Evolutionary conservation across 2,113 vertebrate genomes (phyloP).

Genomic region (Corynorhinus townsendii): DNA sequence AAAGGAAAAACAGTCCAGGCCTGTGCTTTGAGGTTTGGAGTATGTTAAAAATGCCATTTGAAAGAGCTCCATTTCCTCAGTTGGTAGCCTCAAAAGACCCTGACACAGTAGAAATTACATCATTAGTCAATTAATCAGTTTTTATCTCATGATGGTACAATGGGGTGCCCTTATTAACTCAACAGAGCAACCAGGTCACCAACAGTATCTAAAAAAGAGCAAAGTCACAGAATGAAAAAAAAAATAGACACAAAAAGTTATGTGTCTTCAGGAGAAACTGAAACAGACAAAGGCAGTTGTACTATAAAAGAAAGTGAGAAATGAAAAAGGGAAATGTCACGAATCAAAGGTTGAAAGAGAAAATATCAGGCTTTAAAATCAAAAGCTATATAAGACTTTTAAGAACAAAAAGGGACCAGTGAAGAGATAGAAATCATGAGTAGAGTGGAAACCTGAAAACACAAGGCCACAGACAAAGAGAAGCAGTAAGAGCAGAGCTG

Average conservation of each 20-base stretch:
- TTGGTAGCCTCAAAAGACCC: neutral
- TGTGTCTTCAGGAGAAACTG: neutral
- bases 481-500: neutral
- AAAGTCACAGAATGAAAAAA: conserved; percentile 37
- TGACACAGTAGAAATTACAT: conserved; percentile 31
- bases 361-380: conserved; percentile 17
- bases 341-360: conserved; percentile 60
- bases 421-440: neutral
- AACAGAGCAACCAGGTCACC: neutral
- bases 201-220: neutral
- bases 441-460: neutral
- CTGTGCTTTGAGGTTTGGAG: neutral
- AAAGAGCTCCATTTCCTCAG: conserved; percentile 21
- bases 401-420: neutral
- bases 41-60: conserved; percentile 7
- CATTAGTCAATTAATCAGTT: conserved; percentile 63
- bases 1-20: neutral
- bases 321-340: conserved; percentile 52
- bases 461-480: neutral
- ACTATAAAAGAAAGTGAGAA: conserved; percentile 36
- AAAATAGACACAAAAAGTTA: neutral
- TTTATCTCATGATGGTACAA: conserved; percentile 6
- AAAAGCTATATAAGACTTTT: neutral
- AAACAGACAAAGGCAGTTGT: conserved; percentile 23
- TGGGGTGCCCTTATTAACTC: conserved; percentile 37